These are phyloP conservation scores for Scaptomyza graminum DNA, from an alignment of 1,140 invertebrate genomes.

Conservation along the genomic window DNA sequence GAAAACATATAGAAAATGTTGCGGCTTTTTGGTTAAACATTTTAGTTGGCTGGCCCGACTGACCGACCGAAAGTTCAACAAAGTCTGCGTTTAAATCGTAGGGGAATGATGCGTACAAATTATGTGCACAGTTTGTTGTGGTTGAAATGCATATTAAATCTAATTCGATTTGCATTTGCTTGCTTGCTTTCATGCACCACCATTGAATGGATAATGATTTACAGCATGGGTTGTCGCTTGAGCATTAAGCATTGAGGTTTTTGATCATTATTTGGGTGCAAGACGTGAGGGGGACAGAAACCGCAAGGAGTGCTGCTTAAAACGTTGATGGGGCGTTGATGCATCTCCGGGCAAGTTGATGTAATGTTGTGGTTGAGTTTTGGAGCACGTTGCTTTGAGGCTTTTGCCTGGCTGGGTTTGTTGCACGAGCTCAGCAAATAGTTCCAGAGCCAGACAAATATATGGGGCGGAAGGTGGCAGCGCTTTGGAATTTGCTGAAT, in stretches of 20 bases:
- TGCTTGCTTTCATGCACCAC: slow-evolving; percentile 10
- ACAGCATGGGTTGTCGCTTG: slow-evolving; percentile 35
- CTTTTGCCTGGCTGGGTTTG: slow-evolving; percentile 48
- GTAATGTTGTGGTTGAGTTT: slow-evolving; percentile 75
- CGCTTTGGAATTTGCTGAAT: slow-evolving; percentile 17
- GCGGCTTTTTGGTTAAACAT: slow-evolving; percentile 13
- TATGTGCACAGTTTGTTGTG: slow-evolving; percentile 68
- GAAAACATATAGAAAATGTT: slow-evolving; percentile 14
- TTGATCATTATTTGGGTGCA: background rate
- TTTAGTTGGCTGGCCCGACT: slow-evolving; percentile 7
- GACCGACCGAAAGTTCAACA: slow-evolving; percentile 3
- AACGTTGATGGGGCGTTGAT: slow-evolving; percentile 14
- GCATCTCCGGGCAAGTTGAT: slow-evolving; percentile 60
- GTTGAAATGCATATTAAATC: slow-evolving; percentile 74
- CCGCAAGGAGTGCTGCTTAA: slow-evolving; percentile 46
- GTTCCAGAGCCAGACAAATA: slow-evolving; percentile 11
- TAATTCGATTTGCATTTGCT: slow-evolving; percentile 75
- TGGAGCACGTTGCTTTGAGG: slow-evolving; percentile 79
- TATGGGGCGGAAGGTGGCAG: background rate
- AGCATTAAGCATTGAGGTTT: slow-evolving; percentile 30
- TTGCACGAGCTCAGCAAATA: slow-evolving; percentile 53
- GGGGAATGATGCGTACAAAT: slow-evolving; percentile 34
- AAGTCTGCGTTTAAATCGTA: slow-evolving; percentile 20
- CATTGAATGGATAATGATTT: slow-evolving; percentile 60
- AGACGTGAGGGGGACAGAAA: slow-evolving; percentile 33